A percentile compares a stretch with the other conserved stretches of the same genome.
Evolutionary conservation across 2,113 vertebrate genomes (phyloP).

Genomic region (Arizona elegans): DNA sequence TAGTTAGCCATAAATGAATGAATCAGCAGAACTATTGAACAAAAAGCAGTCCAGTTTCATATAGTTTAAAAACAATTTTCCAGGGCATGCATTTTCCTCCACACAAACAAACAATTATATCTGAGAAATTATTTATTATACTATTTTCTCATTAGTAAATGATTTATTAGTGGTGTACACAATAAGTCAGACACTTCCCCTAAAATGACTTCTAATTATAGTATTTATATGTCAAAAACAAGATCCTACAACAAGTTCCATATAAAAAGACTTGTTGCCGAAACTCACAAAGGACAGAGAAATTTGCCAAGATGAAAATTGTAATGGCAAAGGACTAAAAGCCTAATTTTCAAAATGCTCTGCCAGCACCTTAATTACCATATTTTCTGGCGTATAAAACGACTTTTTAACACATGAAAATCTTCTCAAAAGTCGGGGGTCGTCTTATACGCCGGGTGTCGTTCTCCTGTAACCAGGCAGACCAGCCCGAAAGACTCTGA

Average conservation of each 20-base stretch:
- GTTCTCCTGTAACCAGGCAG: too few relatives aligned
- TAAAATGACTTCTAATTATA: neutral
- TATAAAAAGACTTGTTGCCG: neutral
- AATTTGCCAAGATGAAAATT: neutral
- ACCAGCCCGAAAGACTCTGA: too few relatives aligned
- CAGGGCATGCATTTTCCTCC: neutral
- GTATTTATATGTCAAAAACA: neutral
- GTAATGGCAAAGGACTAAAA: neutral
- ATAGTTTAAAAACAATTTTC: constrained; percentile 9
- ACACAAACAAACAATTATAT: constrained; percentile 31
- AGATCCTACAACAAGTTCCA: neutral
- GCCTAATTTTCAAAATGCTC: constrained; percentile 1
- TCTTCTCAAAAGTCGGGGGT: too few relatives aligned
- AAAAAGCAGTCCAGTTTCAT: neutral
- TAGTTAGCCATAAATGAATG: neutral
- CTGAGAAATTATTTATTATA: constrained; percentile 18
- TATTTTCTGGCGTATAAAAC: too few relatives aligned
- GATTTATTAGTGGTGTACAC: constrained; percentile 17
- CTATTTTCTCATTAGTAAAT: constrained; percentile 5
- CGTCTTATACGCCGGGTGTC: too few relatives aligned
- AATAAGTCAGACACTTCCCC: constrained; percentile 15
- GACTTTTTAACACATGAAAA: too few relatives aligned
- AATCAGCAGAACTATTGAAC: neutral
- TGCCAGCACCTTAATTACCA: constrained; percentile 9
- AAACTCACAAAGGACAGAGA: neutral